A percentile compares a stretch with the other conserved stretches of the same genome.
Evolutionary conservation across 1,140 invertebrate genomes (phyloP).

Genomic region (Cepaea nemoralis): DNA sequence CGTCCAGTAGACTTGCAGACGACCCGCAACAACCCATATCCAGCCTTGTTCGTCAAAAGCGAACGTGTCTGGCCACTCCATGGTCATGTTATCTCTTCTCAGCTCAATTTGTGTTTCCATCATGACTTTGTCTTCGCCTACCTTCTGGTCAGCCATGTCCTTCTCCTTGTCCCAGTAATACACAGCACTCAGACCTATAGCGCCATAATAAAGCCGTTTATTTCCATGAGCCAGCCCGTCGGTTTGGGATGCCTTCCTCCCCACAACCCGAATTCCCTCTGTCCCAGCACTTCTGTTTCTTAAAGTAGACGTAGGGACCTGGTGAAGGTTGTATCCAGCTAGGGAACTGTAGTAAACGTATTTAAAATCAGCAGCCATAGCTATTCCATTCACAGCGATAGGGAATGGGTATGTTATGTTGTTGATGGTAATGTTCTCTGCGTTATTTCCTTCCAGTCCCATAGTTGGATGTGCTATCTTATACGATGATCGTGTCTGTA

Average conservation of each 20-base stretch:
- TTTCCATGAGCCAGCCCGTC: background rate
- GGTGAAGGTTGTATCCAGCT: constrained; percentile 41
- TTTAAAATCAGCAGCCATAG: constrained; percentile 52
- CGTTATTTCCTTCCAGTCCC: constrained; percentile 39
- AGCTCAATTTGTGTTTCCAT: background rate
- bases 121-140: background rate
- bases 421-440: constrained; percentile 9
- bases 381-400: constrained; percentile 53
- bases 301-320: constrained; percentile 39
- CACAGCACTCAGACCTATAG: background rate
- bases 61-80: constrained; percentile 28
- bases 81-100: background rate
- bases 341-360: constrained; percentile 53
- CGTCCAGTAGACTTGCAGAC: background rate
- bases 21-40: constrained; percentile 19
- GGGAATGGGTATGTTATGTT: constrained; percentile 5
- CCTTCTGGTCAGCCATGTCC: background rate
- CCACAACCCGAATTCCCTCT: background rate
- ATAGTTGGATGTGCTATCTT: constrained; percentile 48
- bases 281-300: background rate
- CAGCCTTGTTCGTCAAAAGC: constrained; percentile 15
- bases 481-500: constrained; percentile 35
- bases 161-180: constrained; percentile 20
- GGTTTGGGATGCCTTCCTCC: background rate
- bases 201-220: constrained; percentile 12